Percentiles rank a stretch among this genome's conserved stretches.
phyloP scores from a whole-genome alignment of 2,888 invertebrate species.

The Neuroscelio doddi region DNA sequence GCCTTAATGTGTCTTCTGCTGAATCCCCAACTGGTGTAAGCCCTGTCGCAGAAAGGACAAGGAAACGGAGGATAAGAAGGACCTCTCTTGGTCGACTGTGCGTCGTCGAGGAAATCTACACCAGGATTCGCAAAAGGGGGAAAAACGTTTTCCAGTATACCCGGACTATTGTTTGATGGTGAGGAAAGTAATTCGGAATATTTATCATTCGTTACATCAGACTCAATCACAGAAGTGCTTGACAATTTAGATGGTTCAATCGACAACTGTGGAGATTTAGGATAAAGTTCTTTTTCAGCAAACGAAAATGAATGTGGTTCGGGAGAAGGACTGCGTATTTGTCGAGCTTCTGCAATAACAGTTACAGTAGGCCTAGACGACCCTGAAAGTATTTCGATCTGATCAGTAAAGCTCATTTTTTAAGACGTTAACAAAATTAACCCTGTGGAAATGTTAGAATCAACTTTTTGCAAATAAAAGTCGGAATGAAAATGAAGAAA shows the following conservation, averaged over 20 bases:
- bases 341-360: conserved; percentile 57
- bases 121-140: conserved; percentile 37
- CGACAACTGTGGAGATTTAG: neutral
- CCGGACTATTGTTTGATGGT: conserved; percentile 28
- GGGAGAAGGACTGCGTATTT: conserved; percentile 42
- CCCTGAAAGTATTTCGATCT: conserved; percentile 50
- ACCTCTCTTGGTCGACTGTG: conserved; percentile 33
- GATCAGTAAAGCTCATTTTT: neutral
- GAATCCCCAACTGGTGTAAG: conserved; percentile 79
- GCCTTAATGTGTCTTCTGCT: conserved; percentile 78
- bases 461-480: conserved; percentile 1
- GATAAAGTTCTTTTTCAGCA: neutral
- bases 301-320: conserved; percentile 17
- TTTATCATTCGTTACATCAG: conserved; percentile 4
- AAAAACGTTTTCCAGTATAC: conserved; percentile 42
- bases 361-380: conserved; percentile 52
- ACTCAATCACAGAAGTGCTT: neutral
- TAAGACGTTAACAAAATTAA: neutral
- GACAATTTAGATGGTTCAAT: conserved; percentile 11
- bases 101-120: conserved; percentile 3
- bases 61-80: conserved; percentile 74
- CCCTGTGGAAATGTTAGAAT: neutral
- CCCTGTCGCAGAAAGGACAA: conserved; percentile 78
- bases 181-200: conserved; percentile 19
- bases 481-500: conserved; percentile 42